Conservation (phyloP, 2,113 vertebrate genomes). For the Brachirus orientalis region DNA sequence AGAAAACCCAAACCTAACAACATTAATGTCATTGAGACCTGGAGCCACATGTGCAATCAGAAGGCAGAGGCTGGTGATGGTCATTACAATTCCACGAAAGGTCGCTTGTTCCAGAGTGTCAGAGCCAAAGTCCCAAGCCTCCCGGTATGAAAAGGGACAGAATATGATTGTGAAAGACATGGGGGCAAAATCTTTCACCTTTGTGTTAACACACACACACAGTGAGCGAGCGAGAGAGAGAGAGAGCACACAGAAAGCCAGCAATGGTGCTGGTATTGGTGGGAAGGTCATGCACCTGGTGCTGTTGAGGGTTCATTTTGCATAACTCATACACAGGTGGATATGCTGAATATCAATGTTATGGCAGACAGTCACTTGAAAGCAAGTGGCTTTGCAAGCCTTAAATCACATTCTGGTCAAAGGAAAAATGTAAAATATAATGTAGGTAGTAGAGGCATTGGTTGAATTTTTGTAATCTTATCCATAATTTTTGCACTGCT, state of each 20-base stretch:
- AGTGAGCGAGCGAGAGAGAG: conserved; percentile 23
- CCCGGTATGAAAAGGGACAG: conserved; percentile 30
- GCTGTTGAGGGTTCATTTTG: conserved; percentile 55
- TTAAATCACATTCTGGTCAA: conserved; percentile 22
- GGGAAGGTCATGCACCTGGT: conserved; percentile 67
- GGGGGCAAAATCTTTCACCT: conserved; percentile 48
- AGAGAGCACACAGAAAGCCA: conserved; percentile 59
- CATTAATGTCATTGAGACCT: conserved; percentile 35
- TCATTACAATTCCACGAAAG: conserved; percentile 58
- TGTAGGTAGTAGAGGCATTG: background rate
- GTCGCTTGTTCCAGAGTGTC: conserved; percentile 52
- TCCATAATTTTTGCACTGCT: conserved; percentile 26
- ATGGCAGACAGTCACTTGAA: conserved; percentile 40
- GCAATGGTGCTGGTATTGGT: conserved; percentile 51
- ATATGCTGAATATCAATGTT: conserved; percentile 59
- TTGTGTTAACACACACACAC: background rate
- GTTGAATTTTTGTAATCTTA: conserved; percentile 9
- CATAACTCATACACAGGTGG: conserved; percentile 61
- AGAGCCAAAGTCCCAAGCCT: conserved; percentile 34
- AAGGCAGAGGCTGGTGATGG: conserved; percentile 32
- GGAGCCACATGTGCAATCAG: conserved; percentile 29
- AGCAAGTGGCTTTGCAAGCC: too few relatives aligned
- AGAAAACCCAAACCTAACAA: conserved; percentile 7
- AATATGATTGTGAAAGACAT: conserved; percentile 54
- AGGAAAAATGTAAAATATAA: conserved; percentile 11